Base-by-base conservation (phyloP, 2,797 vertebrate species). In the Gallirallus australis region DNA sequence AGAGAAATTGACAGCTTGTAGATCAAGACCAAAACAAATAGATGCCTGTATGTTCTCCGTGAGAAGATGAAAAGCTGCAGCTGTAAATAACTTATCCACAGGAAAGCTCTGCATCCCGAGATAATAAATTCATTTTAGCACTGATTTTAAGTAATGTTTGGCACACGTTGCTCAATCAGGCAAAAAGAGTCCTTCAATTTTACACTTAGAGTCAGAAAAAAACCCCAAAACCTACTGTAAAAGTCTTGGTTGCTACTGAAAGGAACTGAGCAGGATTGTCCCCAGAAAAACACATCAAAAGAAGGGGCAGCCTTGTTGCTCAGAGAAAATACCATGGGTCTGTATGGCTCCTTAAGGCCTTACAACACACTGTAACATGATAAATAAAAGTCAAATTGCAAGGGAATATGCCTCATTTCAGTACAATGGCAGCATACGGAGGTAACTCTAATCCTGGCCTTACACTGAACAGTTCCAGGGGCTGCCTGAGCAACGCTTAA, bases 11-110 rank as follows among this genome's bases (percentile, higher is more conserved):
- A 76, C 61, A 35, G 53, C 28, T 96, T 84, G 95, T 3, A 48
- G 24, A 87, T 21, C 20, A 42, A 30, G 33, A 69, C 30, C 52
- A 89, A 70, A 72, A 30, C 33, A 70, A 72, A 81, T 42, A 87
- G 61, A 73, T 20, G 28, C 30, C 15, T 85, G 12, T 33, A 35
- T 69, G 64, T 57, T 79, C 42, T 71, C 8, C 1, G 18, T 1
- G 4, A 31, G 53, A 89, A 56, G n/a, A 70, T 10, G 9, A 85
- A 92, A 94, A 70, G 40, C 47, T 94, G 48, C 42, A 87, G 75
- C 42, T 80, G 20, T 80, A 80, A 94, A 82, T 82, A 61, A 77
- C 47, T 72, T 66, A 76, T 12, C 27, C 73, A 85, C 18, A 53
- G 28, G 48, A 90, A 72, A 70, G 69, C 35, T 93, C 64, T 79